Percentiles rank a stretch among this genome's conserved stretches.
Conservation (phyloP, 2,797 vertebrate species). For the Pitangus sulphuratus region DNA sequence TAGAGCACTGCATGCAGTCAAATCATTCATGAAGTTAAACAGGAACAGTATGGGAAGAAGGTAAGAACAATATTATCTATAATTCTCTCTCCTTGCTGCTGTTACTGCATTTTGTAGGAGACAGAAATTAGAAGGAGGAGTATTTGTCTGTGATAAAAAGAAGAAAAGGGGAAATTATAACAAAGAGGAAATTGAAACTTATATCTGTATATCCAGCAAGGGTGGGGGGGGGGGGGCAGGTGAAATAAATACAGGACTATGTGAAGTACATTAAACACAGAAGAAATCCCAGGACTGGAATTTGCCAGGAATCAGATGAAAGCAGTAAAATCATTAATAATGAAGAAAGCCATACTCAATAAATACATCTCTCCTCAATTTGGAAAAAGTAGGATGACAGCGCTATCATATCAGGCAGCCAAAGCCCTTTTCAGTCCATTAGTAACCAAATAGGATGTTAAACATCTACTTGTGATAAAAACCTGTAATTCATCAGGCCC, state of each 20-base stretch:
- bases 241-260: neutral
- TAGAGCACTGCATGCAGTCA: neutral
- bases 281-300: neutral
- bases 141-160: neutral
- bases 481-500: conserved; percentile 45
- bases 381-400: conserved; percentile 31
- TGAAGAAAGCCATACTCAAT: conserved; percentile 27
- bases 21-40: neutral
- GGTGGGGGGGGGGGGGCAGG: too few relatives aligned
- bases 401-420: conserved; percentile 28
- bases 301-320: neutral
- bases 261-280: neutral
- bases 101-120: neutral
- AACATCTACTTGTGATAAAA: conserved; percentile 59
- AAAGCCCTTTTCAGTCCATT: conserved; percentile 60
- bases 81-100: neutral
- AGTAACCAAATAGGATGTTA: conserved; percentile 62
- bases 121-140: neutral
- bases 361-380: neutral
- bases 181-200: neutral
- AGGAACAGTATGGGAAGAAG: neutral
- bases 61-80: neutral
- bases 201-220: neutral
- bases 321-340: conserved; percentile 9
- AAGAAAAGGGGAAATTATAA: neutral